phyloP scores from a whole-genome alignment of 2,113 vertebrate species.

The Isichthys henryi region DNA sequence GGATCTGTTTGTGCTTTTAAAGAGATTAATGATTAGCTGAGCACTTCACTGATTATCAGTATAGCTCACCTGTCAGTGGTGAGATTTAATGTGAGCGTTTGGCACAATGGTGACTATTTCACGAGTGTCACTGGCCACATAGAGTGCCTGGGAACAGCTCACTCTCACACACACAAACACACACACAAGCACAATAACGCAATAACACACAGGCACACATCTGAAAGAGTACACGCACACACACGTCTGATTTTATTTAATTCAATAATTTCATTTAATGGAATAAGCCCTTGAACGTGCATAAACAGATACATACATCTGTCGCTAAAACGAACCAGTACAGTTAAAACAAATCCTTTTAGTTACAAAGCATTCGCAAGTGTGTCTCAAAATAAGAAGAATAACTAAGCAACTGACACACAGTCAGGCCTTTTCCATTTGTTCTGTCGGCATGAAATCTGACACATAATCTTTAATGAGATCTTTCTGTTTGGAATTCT shows the following conservation, averaged over 20 bases:
- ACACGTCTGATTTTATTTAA: not conserved
- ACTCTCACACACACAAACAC: not conserved
- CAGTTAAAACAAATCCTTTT: not conserved
- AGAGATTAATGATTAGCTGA: not conserved
- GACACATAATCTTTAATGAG: slow-evolving; percentile 1
- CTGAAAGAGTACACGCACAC: not conserved
- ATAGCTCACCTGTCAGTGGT: not conserved
- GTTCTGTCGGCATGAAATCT: not conserved
- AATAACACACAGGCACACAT: not conserved
- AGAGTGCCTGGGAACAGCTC: not conserved
- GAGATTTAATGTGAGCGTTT: not conserved
- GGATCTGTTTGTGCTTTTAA: not conserved
- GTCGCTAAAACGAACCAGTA: not conserved
- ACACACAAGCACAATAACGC: not conserved
- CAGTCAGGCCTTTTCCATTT: not conserved
- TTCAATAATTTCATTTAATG: not conserved
- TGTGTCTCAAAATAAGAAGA: not conserved
- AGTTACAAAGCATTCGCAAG: not conserved
- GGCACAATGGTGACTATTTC: not conserved
- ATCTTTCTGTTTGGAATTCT: not conserved
- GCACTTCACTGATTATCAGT: not conserved
- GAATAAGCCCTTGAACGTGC: not conserved
- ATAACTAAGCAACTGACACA: not conserved
- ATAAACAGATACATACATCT: not conserved
- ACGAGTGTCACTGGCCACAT: not conserved